phyloP scores from a whole-genome alignment of 2,113 vertebrate genomes.

The Podiceps cristatus region DNA sequence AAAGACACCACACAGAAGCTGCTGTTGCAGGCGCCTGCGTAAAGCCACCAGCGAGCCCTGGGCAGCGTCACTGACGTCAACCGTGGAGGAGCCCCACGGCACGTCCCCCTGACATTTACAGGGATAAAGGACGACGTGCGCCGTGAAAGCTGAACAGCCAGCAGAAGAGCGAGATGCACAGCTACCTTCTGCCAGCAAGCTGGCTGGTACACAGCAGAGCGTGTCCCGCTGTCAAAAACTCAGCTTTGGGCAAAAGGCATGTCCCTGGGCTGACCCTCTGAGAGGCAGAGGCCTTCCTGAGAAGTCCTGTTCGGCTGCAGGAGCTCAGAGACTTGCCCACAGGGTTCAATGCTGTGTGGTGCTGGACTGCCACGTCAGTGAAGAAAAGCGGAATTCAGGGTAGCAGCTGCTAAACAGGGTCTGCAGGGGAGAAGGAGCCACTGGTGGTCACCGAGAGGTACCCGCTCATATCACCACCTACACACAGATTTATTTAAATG shows the following conservation, averaged over 20 bases:
- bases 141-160: neutral
- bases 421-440: neutral
- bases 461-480: fast-evolving
- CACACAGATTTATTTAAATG: neutral
- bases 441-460: neutral
- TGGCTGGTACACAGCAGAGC: neutral
- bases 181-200: neutral
- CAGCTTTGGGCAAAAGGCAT: neutral
- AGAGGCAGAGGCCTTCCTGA: neutral
- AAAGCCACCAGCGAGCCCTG: neutral
- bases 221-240: neutral
- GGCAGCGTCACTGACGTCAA: neutral
- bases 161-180: neutral
- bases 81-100: fast-evolving
- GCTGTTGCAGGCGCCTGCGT: fast-evolving
- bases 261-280: neutral
- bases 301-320: fast-evolving
- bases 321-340: neutral
- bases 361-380: neutral
- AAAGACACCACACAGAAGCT: neutral
- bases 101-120: neutral
- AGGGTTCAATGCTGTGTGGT: neutral
- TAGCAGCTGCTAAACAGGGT: neutral
- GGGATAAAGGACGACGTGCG: neutral
- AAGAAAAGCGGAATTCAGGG: neutral